Conservation (phyloP, 2,113 vertebrate species). For the Callorhinus ursinus region DNA sequence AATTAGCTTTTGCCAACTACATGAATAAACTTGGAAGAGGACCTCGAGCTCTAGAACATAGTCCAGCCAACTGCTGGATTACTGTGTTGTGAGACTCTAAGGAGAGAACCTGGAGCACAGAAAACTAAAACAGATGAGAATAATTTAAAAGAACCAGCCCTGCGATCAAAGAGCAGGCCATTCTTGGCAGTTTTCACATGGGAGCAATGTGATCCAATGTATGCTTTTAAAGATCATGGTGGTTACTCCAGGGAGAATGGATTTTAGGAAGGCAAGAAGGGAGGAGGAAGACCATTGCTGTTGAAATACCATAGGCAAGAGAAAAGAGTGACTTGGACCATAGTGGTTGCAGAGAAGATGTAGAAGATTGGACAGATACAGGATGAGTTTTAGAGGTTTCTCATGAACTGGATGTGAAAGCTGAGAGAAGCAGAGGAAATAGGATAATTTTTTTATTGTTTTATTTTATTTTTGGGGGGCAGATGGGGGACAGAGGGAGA, state of each 20-base stretch:
- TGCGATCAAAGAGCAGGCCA: not conserved
- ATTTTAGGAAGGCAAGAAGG: not conserved
- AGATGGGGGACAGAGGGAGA: not conserved
- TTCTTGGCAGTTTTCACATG: not conserved
- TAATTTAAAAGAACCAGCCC: not conserved
- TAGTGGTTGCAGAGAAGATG: not conserved
- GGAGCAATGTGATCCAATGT: not conserved
- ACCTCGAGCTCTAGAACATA: not conserved
- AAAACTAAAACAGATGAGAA: not conserved
- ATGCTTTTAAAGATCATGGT: not conserved
- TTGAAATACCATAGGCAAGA: not conserved
- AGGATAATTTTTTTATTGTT: not conserved
- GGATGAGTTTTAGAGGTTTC: not conserved
- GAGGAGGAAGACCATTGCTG: not conserved
- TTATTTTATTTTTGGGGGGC: not conserved
- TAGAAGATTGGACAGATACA: not conserved
- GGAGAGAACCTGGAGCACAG: not conserved
- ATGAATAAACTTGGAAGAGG: not conserved
- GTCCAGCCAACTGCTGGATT: not conserved
- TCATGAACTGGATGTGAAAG: not conserved
- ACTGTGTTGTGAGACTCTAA: not conserved
- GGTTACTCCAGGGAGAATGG: not conserved
- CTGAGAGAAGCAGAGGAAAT: not conserved
- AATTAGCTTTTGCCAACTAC: not conserved
- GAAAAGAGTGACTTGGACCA: not conserved